Conservation (phyloP, 2,113 vertebrate genomes). For the Oreochromis tanganicae region DNA sequence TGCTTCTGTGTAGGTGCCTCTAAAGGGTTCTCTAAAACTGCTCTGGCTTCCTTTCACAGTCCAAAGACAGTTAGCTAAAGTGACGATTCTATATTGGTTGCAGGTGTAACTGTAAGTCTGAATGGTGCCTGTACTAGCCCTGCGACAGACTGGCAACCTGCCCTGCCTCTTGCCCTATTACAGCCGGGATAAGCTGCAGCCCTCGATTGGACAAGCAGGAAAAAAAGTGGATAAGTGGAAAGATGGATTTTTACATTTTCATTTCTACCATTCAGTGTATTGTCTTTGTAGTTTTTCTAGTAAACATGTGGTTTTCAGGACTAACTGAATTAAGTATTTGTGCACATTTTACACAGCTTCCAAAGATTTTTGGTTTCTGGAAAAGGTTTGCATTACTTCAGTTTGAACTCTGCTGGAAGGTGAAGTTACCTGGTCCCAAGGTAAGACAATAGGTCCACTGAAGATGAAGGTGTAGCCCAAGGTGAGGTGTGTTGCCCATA, state of each 20-base stretch:
- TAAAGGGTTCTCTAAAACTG: background rate
- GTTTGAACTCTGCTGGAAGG: background rate
- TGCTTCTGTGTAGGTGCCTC: background rate
- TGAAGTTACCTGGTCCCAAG: constrained; percentile 86
- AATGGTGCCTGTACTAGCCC: background rate
- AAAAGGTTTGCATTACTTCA: background rate
- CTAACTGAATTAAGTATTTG: background rate
- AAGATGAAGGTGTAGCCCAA: constrained; percentile 85
- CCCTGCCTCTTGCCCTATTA: too few relatives aligned
- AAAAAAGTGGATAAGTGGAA: background rate
- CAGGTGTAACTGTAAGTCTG: background rate
- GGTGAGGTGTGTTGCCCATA: constrained; percentile 83
- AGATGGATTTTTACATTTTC: fast-evolving
- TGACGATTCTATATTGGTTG: background rate
- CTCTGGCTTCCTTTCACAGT: background rate
- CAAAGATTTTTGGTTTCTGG: background rate
- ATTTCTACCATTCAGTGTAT: background rate
- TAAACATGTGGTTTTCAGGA: background rate
- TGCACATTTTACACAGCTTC: fast-evolving
- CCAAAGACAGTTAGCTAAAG: background rate
- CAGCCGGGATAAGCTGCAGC: background rate
- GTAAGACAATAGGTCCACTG: constrained; percentile 31
- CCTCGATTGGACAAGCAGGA: background rate
- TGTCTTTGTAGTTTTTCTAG: background rate
- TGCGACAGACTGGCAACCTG: too few relatives aligned